Evolutionary conservation across 2,888 invertebrate species (phyloP).

Genomic region (Chironomus riparius): DNA sequence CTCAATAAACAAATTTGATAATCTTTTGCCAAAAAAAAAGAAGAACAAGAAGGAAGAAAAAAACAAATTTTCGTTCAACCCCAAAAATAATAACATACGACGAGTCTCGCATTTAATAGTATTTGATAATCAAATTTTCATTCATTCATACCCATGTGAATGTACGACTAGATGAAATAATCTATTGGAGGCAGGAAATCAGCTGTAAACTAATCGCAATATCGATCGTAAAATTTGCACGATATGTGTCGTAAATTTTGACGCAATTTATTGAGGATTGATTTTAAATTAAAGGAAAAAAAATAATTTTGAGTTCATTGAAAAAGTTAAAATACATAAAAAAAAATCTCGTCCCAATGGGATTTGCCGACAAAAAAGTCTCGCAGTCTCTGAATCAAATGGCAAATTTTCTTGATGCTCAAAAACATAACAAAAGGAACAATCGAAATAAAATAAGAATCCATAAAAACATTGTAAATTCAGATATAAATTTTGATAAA

Average conservation of each 20-base stretch:
- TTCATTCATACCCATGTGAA: neutral
- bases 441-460: constrained; percentile 6
- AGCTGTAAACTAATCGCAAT: constrained; percentile 2
- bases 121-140: neutral
- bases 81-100: neutral
- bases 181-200: neutral
- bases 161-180: neutral
- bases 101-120: neutral
- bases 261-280: neutral
- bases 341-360: neutral
- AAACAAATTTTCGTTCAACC: neutral
- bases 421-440: neutral
- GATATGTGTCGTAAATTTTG: constrained; percentile 12
- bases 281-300: neutral
- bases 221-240: neutral
- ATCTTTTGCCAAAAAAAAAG: neutral
- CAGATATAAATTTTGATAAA: constrained; percentile 1
- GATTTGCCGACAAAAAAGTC: neutral
- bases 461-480: neutral
- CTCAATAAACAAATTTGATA: neutral
- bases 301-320: neutral
- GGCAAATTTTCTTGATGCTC: neutral
- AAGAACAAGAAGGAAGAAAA: neutral
- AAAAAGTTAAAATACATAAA: neutral
- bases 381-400: constrained; percentile 14